Percentiles rank a stretch among this genome's conserved stretches.
phyloP scores from a whole-genome alignment of 2,888 invertebrate species.

The Drosophila trichaetosa region DNA sequence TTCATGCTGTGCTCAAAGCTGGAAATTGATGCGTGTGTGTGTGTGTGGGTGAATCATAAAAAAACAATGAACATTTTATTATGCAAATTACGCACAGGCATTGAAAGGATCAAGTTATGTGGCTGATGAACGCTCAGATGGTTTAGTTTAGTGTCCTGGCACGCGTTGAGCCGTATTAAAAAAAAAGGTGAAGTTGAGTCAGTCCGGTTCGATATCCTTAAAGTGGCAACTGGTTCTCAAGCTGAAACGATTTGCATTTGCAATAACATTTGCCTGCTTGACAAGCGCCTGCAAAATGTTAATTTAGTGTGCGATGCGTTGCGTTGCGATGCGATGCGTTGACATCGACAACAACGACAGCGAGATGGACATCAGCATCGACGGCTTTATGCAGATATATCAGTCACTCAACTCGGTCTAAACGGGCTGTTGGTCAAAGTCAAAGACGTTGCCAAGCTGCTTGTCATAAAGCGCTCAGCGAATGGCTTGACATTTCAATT shows the following conservation, averaged over 20 bases:
- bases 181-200: slow-evolving; percentile 32
- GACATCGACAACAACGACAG: slow-evolving; percentile 33
- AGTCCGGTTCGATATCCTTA: slow-evolving; percentile 47
- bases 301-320: slow-evolving; percentile 75
- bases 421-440: slow-evolving; percentile 33
- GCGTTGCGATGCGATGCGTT: slow-evolving; percentile 41
- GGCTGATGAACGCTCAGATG: slow-evolving; percentile 22
- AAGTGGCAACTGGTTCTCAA: slow-evolving; percentile 59
- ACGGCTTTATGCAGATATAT: slow-evolving; percentile 68
- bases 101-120: slow-evolving; percentile 65
- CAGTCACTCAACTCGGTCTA: slow-evolving; percentile 64
- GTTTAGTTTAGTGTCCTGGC: slow-evolving; percentile 46
- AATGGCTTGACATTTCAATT: slow-evolving; percentile 78
- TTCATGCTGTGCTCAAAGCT: slow-evolving; percentile 79
- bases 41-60: slow-evolving; percentile 62
- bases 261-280: slow-evolving; percentile 72
- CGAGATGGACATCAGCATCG: slow-evolving; percentile 43
- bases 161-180: slow-evolving; percentile 52
- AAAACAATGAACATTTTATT: slow-evolving; percentile 75
- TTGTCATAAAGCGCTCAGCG: slow-evolving; percentile 77
- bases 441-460: slow-evolving; percentile 61
- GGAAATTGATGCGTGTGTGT: slow-evolving; percentile 62
- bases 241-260: slow-evolving; percentile 67
- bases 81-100: slow-evolving; percentile 77
- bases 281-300: slow-evolving; percentile 77